These are phyloP conservation scores for Drosophila auraria DNA, from an alignment of 1,140 invertebrate species.

Conservation along the genomic window DNA sequence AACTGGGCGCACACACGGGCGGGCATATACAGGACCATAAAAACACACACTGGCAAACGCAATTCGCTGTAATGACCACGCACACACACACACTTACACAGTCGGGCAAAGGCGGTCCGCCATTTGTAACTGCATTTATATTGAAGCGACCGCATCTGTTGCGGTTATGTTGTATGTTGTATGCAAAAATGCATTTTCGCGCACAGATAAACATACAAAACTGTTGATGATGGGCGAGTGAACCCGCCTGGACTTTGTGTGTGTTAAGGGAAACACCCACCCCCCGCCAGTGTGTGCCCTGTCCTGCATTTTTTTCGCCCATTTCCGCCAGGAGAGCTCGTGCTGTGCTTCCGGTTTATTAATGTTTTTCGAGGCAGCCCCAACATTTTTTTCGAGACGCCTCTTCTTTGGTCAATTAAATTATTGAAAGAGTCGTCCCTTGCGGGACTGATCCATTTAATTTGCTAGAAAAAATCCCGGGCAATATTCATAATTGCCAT, in stretches of 20 bases:
- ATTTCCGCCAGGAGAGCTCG: conserved; percentile 64
- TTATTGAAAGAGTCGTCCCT: conserved; percentile 53
- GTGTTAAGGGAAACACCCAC: conserved; percentile 33
- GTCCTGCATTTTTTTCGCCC: conserved; percentile 59
- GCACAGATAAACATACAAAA: conserved; percentile 78
- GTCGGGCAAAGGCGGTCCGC: conserved; percentile 20
- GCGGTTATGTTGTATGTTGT: conserved; percentile 82
- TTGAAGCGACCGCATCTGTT: conserved; percentile 83
- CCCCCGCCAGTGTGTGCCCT: background rate
- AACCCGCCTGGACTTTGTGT: conserved; percentile 51
- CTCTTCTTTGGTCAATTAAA: conserved; percentile 59
- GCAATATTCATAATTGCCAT: conserved; percentile 65
- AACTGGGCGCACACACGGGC: conserved; percentile 26
- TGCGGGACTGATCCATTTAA: conserved; percentile 51
- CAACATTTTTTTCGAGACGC: conserved; percentile 29
- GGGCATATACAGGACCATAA: conserved; percentile 58
- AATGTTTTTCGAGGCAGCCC: conserved; percentile 58
- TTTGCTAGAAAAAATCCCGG: conserved; percentile 33
- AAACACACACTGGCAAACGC: conserved; percentile 54
- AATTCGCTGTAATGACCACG: conserved; percentile 78
- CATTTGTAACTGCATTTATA: conserved; percentile 83
- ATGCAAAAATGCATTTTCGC: conserved; percentile 83
- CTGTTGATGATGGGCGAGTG: conserved; percentile 41
- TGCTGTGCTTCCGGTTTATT: conserved; percentile 74
- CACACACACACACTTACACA: conserved; percentile 43